Base-by-base conservation (phyloP, 2,113 vertebrate genomes). In the Tyrannus savana region DNA sequence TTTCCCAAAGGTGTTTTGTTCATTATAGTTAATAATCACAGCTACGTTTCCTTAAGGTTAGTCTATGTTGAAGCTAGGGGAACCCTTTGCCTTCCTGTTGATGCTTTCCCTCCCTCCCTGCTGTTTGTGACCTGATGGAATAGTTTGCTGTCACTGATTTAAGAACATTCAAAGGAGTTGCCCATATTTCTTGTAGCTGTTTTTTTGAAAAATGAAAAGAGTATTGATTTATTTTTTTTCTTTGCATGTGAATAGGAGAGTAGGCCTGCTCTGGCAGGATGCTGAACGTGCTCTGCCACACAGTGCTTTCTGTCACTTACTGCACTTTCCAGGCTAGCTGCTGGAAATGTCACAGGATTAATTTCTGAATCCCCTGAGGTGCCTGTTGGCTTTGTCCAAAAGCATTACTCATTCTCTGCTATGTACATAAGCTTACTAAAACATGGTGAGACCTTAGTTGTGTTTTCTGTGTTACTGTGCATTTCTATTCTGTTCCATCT, bases 311-410 rank as follows among this genome's bases (percentile, higher is more conserved):
- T 93, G 78, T 73, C 62, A 16, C 44, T 84, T 80, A 21, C 78
- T 72, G 82, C 0, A 0, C 78, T 89, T 92, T 69, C 63, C 46
- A 73, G 85, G 44, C 62, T 89, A 59, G 84, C 58, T 93, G 90
- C 86, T 95, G 86, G 80, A 90, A 93, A 90, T 71, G 55, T 95
- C 79, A 71, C 35, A 46, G 88, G 72, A 84, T 92, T 94, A 69
- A 79, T 93, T 81, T 95, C 92, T 66, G 59, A 86, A 63, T 93
- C 75, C 86, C 55, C 55, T 35, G 80, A 93, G 76, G 42, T 96
- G 84, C 72, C 68, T 72, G 35, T 63, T 93, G 90, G 50, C 72
- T 95, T 92, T 96, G 72, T 89, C 72, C 64, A 44, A 76, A 74
- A 46, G 74, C 46, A 66, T 94, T 94, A 77, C 75, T 96, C 72